Conservation (phyloP, 2,888 invertebrate genomes). For the Meteorus colon region DNA sequence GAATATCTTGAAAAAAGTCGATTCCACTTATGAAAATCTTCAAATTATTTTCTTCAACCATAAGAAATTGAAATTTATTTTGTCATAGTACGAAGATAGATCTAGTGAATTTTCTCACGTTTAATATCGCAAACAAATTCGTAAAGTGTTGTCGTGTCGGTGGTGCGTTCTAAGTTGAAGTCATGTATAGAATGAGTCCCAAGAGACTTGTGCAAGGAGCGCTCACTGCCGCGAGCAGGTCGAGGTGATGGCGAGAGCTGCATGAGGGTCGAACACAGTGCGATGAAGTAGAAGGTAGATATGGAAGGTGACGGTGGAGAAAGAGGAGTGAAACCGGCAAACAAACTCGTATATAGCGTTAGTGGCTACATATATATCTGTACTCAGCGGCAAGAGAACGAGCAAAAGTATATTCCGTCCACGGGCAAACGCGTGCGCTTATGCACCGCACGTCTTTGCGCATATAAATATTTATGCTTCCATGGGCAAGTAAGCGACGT, state of each 20-base stretch:
- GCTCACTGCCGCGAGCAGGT: constrained; percentile 24
- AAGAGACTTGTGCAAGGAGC: constrained; percentile 16
- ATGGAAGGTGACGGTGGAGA: neutral
- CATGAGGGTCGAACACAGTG: neutral
- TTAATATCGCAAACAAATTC: constrained; percentile 34
- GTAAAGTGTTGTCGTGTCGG: neutral
- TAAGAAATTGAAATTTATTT: neutral
- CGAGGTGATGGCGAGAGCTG: constrained; percentile 21
- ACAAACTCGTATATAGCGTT: neutral
- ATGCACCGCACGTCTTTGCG: constrained; percentile 54
- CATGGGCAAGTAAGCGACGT: constrained; percentile 49
- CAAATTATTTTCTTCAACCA: neutral
- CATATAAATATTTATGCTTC: constrained; percentile 56
- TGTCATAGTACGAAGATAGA: neutral
- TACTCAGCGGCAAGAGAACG: constrained; percentile 3
- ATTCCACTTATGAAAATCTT: too few species aligned
- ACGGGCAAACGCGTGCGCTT: constrained; percentile 52
- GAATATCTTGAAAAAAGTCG: too few species aligned
- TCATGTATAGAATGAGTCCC: constrained; percentile 33
- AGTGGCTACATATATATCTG: constrained; percentile 5
- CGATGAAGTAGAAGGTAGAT: constrained; percentile 10
- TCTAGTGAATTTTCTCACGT: constrained; percentile 18
- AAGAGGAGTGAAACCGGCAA: neutral
- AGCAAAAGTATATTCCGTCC: constrained; percentile 50
- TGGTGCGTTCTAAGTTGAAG: constrained; percentile 25